Base-by-base conservation (phyloP, 2,888 invertebrate genomes). In the Lithophane leautieri region DNA sequence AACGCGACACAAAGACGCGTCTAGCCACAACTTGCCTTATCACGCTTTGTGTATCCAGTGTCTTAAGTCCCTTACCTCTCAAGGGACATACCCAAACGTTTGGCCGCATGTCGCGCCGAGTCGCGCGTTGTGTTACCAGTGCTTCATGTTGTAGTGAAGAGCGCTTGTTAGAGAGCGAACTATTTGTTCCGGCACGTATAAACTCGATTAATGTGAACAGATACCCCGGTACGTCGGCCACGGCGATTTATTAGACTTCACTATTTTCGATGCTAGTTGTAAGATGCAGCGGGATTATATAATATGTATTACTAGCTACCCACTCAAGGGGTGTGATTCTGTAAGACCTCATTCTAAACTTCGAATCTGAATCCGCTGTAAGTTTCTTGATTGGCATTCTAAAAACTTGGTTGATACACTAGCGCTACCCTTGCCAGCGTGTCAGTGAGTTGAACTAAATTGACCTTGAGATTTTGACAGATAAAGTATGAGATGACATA, bases 121-220 rank as follows among this genome's bases (percentile, higher is more conserved):
- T 25, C 69, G 78, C 78, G 83, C 58, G 62, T 54, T 72, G 28
- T 76, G 56, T 76, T 68, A 73, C 67, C 54, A 63, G 82, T 79
- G 72, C 74, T 67, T 62, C 76, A 42, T 50, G 66, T 60, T 65
- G 71, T 70, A 76, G 63, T 83, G 82, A 89, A 87, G 83, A 77
- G 78, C 65, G 89, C 90, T 90, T 90, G 91, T 90, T 90, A 89
- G 86, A 77, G 79, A 84, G 82, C 82, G 62, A 81, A 86, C 89
- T 89, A 92, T 93, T 92, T 91, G 92, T 93, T 91, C 91, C 90
- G 90, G 89, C 86, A 87, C 84, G 86, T 88, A 87, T 87, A 87
- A 84, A 88, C 84, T 88, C 86, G 86, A 87, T 87, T 86, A 93
- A 93, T 92, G 92, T 86, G 84, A 83, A 86, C 80, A 90, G 91